Conservation (phyloP, 2,888 invertebrate species). For the Caenorhabditis sinica region DNA sequence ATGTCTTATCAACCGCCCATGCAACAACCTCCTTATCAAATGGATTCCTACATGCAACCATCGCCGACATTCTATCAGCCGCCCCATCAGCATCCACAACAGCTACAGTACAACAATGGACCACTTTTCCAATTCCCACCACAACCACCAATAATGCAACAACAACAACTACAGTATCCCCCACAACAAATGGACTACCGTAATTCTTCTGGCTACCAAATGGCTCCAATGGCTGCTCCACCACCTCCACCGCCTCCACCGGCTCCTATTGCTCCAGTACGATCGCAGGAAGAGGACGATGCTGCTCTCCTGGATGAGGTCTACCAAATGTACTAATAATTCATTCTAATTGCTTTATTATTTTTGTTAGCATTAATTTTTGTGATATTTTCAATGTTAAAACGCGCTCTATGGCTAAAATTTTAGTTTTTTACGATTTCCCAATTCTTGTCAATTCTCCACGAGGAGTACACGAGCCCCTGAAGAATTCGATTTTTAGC, state of each 20-base stretch:
- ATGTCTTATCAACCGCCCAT: slow-evolving; percentile 26
- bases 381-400: no score
- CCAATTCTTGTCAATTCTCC: no score
- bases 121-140: background rate
- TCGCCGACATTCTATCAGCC: background rate
- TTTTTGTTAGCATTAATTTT: no score
- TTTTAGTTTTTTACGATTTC: no score
- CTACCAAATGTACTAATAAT: background rate
- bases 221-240: background rate
- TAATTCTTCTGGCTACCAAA: background rate
- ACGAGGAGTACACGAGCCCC: no score
- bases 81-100: slow-evolving; percentile 1
- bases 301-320: slow-evolving; percentile 36
- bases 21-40: background rate
- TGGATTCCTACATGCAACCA: slow-evolving; percentile 1
- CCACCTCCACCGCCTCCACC: background rate
- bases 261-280: background rate
- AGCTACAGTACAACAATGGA: background rate
- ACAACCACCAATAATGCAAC: background rate
- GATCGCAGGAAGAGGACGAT: slow-evolving; percentile 1
- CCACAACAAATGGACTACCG: background rate
- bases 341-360: no score
- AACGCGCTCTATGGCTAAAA: no score
- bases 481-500: no score
- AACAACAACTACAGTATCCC: background rate